Percentiles rank a stretch among this genome's conserved stretches.
Evolutionary conservation across 2,888 invertebrate genomes (phyloP).

Genomic region (Pharmacophagus antenor): DNA sequence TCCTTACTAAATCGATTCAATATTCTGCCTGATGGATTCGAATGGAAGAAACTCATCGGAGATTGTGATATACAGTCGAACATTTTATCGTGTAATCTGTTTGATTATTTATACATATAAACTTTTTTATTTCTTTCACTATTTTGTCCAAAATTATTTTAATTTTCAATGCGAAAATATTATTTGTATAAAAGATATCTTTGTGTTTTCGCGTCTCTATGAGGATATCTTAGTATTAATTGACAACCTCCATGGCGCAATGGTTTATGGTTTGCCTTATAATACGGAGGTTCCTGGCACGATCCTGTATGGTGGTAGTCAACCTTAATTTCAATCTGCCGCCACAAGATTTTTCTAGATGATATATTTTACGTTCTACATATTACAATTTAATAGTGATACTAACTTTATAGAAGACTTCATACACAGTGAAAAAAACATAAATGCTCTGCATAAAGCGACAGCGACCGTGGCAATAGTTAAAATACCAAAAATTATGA

Average conservation of each 20-base stretch:
- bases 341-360: background rate
- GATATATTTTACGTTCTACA: background rate
- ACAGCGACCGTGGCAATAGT: slow-evolving; percentile 79
- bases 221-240: too few relatives aligned
- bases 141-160: too few relatives aligned
- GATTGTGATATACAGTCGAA: slow-evolving; percentile 80
- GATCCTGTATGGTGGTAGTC: too few relatives aligned
- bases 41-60: slow-evolving; percentile 87
- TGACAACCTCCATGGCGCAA: too few relatives aligned
- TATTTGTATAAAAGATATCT: too few relatives aligned
- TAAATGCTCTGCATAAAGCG: slow-evolving; percentile 82
- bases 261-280: too few relatives aligned
- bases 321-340: background rate
- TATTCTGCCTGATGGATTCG: slow-evolving; percentile 90
- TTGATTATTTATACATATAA: background rate
- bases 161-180: too few relatives aligned
- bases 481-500: slow-evolving; percentile 79
- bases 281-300: too few relatives aligned
- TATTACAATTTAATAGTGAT: background rate
- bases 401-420: slow-evolving; percentile 81
- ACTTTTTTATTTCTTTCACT: too few relatives aligned
- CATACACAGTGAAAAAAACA: slow-evolving; percentile 85
- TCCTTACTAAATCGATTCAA: slow-evolving; percentile 92
- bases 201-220: too few relatives aligned
- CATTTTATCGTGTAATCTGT: slow-evolving; percentile 84